Base-by-base conservation (phyloP, 1,140 invertebrate genomes). In the Sminthurides bifidus region DNA sequence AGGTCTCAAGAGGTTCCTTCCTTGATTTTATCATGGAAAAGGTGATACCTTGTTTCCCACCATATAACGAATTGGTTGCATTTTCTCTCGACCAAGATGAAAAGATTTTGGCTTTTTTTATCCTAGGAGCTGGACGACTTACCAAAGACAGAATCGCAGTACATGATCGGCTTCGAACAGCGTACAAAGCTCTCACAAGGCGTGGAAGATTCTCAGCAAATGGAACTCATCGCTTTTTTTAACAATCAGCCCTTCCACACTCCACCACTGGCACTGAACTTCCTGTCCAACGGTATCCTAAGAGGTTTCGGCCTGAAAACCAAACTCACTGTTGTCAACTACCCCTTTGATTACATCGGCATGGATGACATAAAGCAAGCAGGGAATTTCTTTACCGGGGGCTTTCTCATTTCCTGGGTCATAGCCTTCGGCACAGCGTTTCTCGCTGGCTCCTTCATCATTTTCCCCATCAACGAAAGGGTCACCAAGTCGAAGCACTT, bases 391-490 rank as follows among this genome's bases (percentile, higher is more conserved):
- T 43, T 43, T 21, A 43, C 40, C 8, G 17, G 50, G 17, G 58
- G 59, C 17, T 54, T 59, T 45, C 46, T 43, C 23, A 45, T 59
- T 27, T 59, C 54, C 30, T 58, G 40, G 56, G 68, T 64, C 31
- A 40, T 69, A 37, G 65, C 68, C 29, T 71, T 71, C 35, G 76
- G 62, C 40, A 70, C 77, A 68, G 73, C 73, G 15, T 74, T 79
- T 56, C 73, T 79, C 15, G 74, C 78, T 0, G 76, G 78, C 3
- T 75, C 73, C 60, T 80, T 80, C 66, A 69, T 75, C 0, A 69
- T 80, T 53, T 77, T 76, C 58, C 69, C 79, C 0, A 75, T 80
- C 46, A 72, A 77, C 54, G 78, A 80, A 63, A 62, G 74, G 27
- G 66, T 69, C 0, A 70, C 71, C 46, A 73, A 72, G 59, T 71